phyloP scores from a whole-genome alignment of 2,888 invertebrate species.

The Cremastinae sp. region DNA sequence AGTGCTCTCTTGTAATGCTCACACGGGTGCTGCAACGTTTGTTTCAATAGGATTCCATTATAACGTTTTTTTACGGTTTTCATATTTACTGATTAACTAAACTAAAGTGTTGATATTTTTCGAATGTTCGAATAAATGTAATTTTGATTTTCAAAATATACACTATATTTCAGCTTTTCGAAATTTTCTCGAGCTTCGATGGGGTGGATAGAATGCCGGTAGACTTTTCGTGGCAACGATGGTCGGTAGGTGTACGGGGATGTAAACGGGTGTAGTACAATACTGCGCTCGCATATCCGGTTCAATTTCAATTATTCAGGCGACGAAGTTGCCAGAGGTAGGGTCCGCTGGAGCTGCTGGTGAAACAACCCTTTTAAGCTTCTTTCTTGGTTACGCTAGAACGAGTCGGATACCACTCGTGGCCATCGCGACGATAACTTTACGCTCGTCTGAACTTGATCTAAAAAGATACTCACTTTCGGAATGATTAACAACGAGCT shows the following conservation, averaged over 20 bases:
- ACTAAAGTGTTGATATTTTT: too few relatives aligned
- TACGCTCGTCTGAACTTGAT: slow-evolving; percentile 54
- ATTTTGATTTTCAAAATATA: not conserved
- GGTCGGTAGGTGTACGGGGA: slow-evolving; percentile 31
- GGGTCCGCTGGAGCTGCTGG: slow-evolving; percentile 31
- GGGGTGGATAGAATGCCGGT: slow-evolving; percentile 12
- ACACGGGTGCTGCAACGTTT: slow-evolving; percentile 43
- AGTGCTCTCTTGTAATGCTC: slow-evolving; percentile 5
- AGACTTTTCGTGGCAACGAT: slow-evolving; percentile 38
- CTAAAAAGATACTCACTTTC: slow-evolving; percentile 20
- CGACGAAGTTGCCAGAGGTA: slow-evolving; percentile 32
- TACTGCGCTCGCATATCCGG: slow-evolving; percentile 53
- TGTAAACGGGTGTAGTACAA: slow-evolving; percentile 18
- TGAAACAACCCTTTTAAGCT: slow-evolving; percentile 68
- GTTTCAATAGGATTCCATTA: too few relatives aligned
- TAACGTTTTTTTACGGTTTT: too few relatives aligned
- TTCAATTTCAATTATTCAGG: slow-evolving; percentile 59
- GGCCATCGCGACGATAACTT: slow-evolving; percentile 51
- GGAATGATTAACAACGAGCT: not conserved
- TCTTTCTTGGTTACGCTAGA: slow-evolving; percentile 61
- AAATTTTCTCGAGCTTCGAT: not conserved
- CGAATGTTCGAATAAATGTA: too few relatives aligned
- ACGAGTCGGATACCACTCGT: slow-evolving; percentile 44
- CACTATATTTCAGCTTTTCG: not conserved
- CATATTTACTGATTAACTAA: too few relatives aligned